These are phyloP conservation scores for Chalcis sispes DNA, from an alignment of 2,888 invertebrate genomes.

Conservation along the genomic window DNA sequence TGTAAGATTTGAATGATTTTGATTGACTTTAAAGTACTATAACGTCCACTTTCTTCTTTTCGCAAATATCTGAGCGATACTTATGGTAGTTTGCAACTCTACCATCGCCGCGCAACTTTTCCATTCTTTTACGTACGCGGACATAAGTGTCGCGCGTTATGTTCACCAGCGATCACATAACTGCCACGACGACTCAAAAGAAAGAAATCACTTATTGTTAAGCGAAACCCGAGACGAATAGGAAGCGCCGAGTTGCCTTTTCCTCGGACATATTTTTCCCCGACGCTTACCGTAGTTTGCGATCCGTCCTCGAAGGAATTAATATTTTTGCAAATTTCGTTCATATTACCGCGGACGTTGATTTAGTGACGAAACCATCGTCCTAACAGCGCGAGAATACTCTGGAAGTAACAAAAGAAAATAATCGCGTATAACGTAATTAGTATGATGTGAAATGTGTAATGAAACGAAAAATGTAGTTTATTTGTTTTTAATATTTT, in stretches of 20 bases:
- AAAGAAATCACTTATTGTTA: conserved; percentile 56
- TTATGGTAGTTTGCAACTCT: neutral
- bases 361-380: conserved; percentile 38
- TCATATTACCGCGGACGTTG: conserved; percentile 45
- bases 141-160: conserved; percentile 63
- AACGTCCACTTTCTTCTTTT: neutral
- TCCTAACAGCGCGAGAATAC: conserved; percentile 8
- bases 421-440: conserved; percentile 31
- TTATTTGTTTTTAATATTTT: no score
- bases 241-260: conserved; percentile 56
- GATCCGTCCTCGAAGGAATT: conserved; percentile 30
- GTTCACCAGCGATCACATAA: conserved; percentile 65
- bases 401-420: conserved; percentile 14
- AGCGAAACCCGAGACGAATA: conserved; percentile 63
- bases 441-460: conserved; percentile 16
- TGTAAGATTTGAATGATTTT: no score
- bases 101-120: neutral
- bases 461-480: conserved; percentile 3
- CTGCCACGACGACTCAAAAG: conserved; percentile 58
- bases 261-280: conserved; percentile 11
- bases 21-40: no score
- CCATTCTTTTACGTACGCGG: conserved; percentile 56
- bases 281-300: neutral
- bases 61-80: neutral
- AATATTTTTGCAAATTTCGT: conserved; percentile 37